Evolutionary conservation across 2,888 invertebrate genomes (phyloP).

Genomic region (Chaitophorus viminalis): DNA sequence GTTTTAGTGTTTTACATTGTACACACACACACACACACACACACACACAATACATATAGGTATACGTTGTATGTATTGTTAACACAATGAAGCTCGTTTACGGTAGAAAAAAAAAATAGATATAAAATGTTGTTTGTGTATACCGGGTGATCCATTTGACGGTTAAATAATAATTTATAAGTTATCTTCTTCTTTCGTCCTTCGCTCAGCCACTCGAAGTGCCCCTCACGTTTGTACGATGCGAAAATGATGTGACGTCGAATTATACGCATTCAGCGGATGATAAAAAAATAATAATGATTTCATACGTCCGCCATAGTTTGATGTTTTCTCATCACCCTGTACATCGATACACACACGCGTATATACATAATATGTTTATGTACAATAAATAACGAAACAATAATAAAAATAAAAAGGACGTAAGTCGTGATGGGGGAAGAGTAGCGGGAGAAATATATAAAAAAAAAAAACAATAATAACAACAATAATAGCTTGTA

Average conservation of each 20-base stretch:
- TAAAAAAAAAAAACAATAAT: background rate
- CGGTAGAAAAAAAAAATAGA: background rate
- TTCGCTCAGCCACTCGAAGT: too few relatives aligned
- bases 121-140: background rate
- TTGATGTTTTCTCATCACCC: background rate
- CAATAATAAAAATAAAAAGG: constrained; percentile 1
- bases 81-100: constrained; percentile 33
- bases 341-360: background rate
- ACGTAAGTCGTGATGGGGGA: background rate
- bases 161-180: background rate
- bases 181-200: too few relatives aligned
- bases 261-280: too few relatives aligned
- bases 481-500: constrained; percentile 1
- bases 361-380: too few relatives aligned
- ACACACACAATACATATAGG: background rate
- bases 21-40: background rate
- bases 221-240: too few relatives aligned
- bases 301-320: too few relatives aligned
- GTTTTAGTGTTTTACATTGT: background rate
- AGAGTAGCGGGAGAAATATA: background rate
- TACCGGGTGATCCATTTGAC: background rate
- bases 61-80: too few relatives aligned
- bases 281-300: too few relatives aligned
- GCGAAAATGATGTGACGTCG: too few relatives aligned
- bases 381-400: background rate